A percentile compares a stretch with the other conserved stretches of the same genome.
phyloP scores from a whole-genome alignment of 2,888 invertebrate genomes.

The Petrophora chlorosata region DNA sequence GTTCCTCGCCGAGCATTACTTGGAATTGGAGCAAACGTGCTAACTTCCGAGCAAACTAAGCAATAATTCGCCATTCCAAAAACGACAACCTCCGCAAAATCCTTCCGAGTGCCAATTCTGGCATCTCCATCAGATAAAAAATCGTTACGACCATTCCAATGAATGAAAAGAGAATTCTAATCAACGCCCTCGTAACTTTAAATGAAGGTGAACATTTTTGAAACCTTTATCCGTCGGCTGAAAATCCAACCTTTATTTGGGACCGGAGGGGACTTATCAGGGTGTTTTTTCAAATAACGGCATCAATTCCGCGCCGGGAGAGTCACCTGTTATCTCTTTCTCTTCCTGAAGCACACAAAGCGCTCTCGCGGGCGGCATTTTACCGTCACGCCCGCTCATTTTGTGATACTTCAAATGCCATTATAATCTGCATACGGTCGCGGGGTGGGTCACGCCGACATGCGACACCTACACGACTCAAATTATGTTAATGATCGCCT shows the following conservation, averaged over 20 bases:
- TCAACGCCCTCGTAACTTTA: conserved; percentile 62
- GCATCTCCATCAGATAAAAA: conserved; percentile 44
- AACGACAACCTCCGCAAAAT: conserved; percentile 21
- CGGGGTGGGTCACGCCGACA: conserved; percentile 35
- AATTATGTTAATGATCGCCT: conserved; percentile 62
- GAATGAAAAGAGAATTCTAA: conserved; percentile 59
- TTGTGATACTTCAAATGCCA: conserved; percentile 61
- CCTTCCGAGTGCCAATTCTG: conserved; percentile 24
- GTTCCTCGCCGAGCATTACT: conserved; percentile 2
- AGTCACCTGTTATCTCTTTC: conserved; percentile 68
- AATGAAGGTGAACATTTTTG: conserved; percentile 69
- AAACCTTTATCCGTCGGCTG: conserved; percentile 59
- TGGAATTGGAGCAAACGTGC: conserved; percentile 14
- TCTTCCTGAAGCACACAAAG: conserved; percentile 63
- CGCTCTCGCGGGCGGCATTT: conserved; percentile 53
- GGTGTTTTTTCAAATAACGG: conserved; percentile 71
- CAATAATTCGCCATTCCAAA: conserved; percentile 15
- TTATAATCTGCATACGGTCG: conserved; percentile 55
- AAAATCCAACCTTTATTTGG: conserved; percentile 65
- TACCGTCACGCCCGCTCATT: conserved; percentile 55
- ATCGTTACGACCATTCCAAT: conserved; percentile 47
- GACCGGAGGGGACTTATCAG: conserved; percentile 70
- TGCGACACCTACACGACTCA: conserved; percentile 48
- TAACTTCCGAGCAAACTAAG: conserved; percentile 9
- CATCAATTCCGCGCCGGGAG: conserved; percentile 64